Evolutionary conservation across 2,888 invertebrate genomes (phyloP).

Genomic region (Pachydiplax longipennis): DNA sequence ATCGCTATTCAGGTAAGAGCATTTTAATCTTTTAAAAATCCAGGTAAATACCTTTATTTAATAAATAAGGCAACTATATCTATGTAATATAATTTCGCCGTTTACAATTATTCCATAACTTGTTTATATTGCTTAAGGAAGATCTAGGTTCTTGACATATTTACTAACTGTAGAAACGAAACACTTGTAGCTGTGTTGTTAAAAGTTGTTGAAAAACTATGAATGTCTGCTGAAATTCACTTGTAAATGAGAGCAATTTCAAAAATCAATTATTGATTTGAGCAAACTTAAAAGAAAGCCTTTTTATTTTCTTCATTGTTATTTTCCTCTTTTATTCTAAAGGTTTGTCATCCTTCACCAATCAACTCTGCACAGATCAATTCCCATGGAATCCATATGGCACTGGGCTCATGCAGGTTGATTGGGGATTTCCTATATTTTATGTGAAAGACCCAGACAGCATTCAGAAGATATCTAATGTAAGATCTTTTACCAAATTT

Average conservation of each 20-base stretch:
- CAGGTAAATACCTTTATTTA: too few species aligned
- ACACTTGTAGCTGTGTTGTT: too few species aligned
- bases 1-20: slow-evolving; percentile 70
- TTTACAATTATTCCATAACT: neutral
- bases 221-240: neutral
- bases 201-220: too few species aligned
- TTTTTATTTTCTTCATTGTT: too few species aligned
- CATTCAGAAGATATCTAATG: slow-evolving; percentile 66
- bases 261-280: too few species aligned
- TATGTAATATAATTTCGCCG: too few species aligned
- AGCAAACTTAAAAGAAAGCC: too few species aligned
- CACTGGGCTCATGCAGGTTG: slow-evolving; percentile 75
- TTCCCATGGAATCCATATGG: slow-evolving; percentile 83
- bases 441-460: slow-evolving; percentile 68
- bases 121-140: too few species aligned
- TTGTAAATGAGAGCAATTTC: neutral
- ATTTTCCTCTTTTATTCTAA: neutral
- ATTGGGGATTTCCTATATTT: slow-evolving; percentile 91
- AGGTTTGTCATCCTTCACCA: slow-evolving; percentile 56
- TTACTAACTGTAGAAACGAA: too few species aligned
- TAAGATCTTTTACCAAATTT: slow-evolving; percentile 48
- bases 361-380: slow-evolving; percentile 61
- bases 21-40: neutral
- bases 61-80: too few species aligned
- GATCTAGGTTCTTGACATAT: too few species aligned